Percentiles rank a stretch among this genome's conserved stretches.
Evolutionary conservation across 2,113 vertebrate genomes (phyloP).

Genomic region (Capricornis sumatraensis): DNA sequence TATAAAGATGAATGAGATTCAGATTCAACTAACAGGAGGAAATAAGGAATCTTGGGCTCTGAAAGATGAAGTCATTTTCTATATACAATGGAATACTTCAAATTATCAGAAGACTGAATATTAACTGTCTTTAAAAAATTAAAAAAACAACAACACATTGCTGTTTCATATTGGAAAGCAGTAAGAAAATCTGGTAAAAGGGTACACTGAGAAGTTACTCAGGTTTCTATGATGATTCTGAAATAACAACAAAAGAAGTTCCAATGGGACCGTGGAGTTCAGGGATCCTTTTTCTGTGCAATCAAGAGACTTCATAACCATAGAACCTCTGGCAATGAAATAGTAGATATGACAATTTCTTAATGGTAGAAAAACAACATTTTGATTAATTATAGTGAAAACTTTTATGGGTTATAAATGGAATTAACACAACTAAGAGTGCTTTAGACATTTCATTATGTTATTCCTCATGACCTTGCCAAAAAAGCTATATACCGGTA

Average conservation of each 20-base stretch:
- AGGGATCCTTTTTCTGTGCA: background rate
- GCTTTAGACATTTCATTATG: background rate
- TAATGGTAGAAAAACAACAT: background rate
- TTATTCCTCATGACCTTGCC: background rate
- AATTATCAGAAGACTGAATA: background rate
- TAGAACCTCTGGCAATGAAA: background rate
- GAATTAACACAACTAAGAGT: background rate
- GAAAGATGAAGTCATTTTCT: background rate
- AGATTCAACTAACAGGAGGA: background rate
- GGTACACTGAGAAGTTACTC: background rate
- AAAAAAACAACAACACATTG: background rate
- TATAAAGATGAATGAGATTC: conserved; percentile 29
- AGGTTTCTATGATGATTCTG: background rate
- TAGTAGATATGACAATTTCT: background rate
- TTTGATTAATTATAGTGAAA: background rate
- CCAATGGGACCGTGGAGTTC: background rate
- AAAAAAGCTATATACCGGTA: background rate
- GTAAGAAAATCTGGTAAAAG: background rate
- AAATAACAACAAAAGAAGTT: background rate
- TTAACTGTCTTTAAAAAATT: background rate
- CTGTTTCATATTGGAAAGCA: background rate
- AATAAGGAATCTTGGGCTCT: background rate
- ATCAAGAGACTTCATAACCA: background rate
- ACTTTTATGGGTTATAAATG: background rate
- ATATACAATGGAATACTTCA: background rate